These are phyloP conservation scores for Myathropa florea DNA, from an alignment of 2,888 invertebrate species.

Conservation along the genomic window DNA sequence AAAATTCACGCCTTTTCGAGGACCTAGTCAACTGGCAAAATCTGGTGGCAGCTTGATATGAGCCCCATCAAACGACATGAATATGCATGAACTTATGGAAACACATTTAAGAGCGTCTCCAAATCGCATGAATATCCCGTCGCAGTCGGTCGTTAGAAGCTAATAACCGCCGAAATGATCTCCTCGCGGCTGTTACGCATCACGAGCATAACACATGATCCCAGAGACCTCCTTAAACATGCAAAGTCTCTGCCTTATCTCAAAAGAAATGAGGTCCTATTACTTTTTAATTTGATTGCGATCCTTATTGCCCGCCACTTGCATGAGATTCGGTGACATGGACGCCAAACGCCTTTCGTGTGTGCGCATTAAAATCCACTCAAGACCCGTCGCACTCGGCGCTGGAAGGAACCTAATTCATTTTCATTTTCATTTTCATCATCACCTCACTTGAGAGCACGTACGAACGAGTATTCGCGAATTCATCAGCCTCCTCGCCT, in stretches of 20 bases:
- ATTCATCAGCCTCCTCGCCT: too few species aligned
- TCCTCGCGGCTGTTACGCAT: neutral
- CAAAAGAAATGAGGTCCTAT: neutral
- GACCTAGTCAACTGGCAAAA: too few species aligned
- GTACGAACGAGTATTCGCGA: neutral
- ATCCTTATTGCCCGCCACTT: slow-evolving; percentile 19
- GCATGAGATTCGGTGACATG: neutral
- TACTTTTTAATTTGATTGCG: slow-evolving; percentile 50
- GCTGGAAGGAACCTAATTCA: slow-evolving; percentile 1
- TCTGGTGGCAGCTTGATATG: neutral
- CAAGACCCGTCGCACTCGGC: neutral
- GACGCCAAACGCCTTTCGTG: neutral
- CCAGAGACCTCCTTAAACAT: neutral
- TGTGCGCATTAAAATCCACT: neutral
- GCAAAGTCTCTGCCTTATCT: neutral
- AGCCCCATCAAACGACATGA: neutral
- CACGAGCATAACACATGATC: neutral
- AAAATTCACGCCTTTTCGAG: too few species aligned
- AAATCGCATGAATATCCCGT: neutral
- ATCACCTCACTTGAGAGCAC: neutral
- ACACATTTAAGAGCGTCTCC: neutral
- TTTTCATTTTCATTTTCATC: neutral
- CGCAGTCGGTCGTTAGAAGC: neutral
- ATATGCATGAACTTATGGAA: neutral
- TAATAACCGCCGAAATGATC: neutral